phyloP scores from a whole-genome alignment of 2,888 invertebrate genomes.

The Cyrtodaria siliqua region DNA sequence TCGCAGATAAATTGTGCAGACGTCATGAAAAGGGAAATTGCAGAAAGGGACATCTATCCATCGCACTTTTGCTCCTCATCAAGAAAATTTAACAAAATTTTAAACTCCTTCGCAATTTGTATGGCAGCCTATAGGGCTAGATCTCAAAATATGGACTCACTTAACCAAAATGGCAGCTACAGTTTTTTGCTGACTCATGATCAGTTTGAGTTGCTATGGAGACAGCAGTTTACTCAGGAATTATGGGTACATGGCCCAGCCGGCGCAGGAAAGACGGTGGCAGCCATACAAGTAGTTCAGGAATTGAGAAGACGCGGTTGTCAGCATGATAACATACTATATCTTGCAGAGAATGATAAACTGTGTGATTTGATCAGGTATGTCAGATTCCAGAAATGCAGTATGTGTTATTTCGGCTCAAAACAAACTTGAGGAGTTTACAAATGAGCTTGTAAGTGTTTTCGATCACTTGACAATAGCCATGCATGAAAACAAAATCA shows the following conservation, averaged over 20 bases:
- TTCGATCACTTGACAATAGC: no score
- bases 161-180: conserved; percentile 61
- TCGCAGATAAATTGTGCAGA: background rate
- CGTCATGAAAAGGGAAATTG: conserved; percentile 7
- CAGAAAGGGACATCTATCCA: conserved; percentile 66
- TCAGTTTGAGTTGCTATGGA: conserved; percentile 78
- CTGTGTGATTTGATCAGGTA: conserved; percentile 77
- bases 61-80: conserved; percentile 64
- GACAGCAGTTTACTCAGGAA: conserved; percentile 74
- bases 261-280: conserved; percentile 77
- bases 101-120: conserved; percentile 70
- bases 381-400: no score
- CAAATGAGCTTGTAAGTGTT: no score
- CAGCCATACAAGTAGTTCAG: conserved; percentile 74
- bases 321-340: conserved; percentile 66
- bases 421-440: no score
- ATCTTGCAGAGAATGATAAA: conserved; percentile 77
- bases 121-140: conserved; percentile 73
- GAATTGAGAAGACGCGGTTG: conserved; percentile 72
- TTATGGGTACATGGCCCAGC: conserved; percentile 80
- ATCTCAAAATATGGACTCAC: conserved; percentile 30
- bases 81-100: conserved; percentile 65
- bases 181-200: conserved; percentile 77
- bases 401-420: no score
- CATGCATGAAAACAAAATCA: no score